These are phyloP conservation scores for Tragelaphus scriptus DNA, from an alignment of 2,113 vertebrate genomes.

Conservation along the genomic window DNA sequence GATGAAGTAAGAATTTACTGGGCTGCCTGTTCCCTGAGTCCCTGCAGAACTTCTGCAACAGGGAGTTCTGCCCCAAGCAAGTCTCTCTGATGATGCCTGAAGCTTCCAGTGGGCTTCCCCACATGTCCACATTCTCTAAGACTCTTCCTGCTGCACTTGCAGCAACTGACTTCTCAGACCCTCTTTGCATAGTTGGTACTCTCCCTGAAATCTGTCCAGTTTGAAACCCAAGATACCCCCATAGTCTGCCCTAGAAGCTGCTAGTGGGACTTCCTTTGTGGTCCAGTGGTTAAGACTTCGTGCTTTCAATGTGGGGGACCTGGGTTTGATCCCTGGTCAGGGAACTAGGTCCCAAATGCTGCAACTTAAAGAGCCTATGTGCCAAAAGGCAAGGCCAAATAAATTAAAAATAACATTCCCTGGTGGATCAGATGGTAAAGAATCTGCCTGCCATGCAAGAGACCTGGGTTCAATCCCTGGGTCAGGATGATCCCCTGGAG, in stretches of 20 bases:
- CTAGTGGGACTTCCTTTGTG: background rate
- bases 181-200: background rate
- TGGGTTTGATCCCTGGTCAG: background rate
- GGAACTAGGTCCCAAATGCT: background rate
- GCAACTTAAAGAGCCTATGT: background rate
- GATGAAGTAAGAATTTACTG: background rate
- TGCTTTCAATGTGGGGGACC: background rate
- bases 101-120: background rate
- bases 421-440: background rate
- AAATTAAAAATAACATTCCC: background rate
- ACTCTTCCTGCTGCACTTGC: background rate
- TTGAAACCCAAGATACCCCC: background rate
- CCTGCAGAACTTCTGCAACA: background rate
- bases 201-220: background rate
- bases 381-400: background rate
- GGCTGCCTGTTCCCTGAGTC: rapidly evolving
- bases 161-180: background rate
- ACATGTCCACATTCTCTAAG: background rate
- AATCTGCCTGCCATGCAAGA: background rate
- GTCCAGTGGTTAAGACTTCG: background rate
- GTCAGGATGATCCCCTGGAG: background rate
- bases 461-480: background rate
- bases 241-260: background rate
- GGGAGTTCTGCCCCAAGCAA: background rate
- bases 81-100: background rate